Base-by-base conservation (phyloP, 1,140 invertebrate genomes). In the Calycopis cecrops region DNA sequence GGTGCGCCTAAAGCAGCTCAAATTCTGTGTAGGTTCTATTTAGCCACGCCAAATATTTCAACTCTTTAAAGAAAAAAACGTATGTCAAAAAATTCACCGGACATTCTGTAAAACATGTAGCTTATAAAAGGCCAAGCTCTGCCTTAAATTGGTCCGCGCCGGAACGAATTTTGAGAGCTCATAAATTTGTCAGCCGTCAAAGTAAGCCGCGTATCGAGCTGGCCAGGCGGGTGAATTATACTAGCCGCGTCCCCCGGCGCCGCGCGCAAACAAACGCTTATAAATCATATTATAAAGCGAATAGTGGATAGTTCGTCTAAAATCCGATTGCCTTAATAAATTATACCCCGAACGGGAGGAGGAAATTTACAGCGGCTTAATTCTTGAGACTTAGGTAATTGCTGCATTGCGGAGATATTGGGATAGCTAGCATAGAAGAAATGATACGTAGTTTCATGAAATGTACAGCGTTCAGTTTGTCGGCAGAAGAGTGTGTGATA, bases 121-220 rank as follows among this genome's bases (percentile, higher is more conserved):
- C 40, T 44, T 18, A 44, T 44, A 44, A 44, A 44, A 44, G 40
- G 14, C 14, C 53, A 35, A 44, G 50, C 16, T 52, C 40, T 33
- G 59, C 52, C 60, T 62, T 59, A 62, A 61, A 61, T 58, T 59
- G 44, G 59, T 57, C 21, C 33, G 34, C 44, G 54, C 53, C 51
- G 16, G 33, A 50, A 57, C 58, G 77, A 73, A 78, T 80, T 80
- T 79, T 74, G 77, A 79, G 71, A 67, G 71, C 62, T 70, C 67
- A 85, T 85, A 85, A 85, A 85, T 82, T 71, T 79, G 74, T 78
- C 79, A 82, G n/a, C 38, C 63, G 80, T 84, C 80, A 84, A 84
- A 81, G 65, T 84, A 84, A 84, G 80, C 76, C 73, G 68, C 76
- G 75, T 82, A 82, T 84, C 78, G 80, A 79, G 53, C 63, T 59